Conservation (phyloP, 2,888 invertebrate genomes). For the Epinotia ramella region DNA sequence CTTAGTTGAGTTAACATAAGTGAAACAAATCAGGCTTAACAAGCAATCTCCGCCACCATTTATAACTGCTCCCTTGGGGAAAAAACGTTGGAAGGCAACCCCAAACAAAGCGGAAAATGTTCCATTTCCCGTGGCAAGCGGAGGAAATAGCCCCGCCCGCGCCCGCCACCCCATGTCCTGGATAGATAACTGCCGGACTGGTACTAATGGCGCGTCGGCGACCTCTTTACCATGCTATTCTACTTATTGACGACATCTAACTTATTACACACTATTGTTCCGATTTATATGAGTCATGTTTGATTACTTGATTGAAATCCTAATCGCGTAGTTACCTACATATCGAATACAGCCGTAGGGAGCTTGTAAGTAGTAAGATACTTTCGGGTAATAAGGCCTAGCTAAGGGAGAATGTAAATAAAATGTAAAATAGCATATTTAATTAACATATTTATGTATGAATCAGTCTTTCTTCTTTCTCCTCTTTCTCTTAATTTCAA, state of each 20-base stretch:
- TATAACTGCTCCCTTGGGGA: conserved; percentile 15
- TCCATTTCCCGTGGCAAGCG: conserved; percentile 40
- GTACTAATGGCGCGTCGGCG: conserved; percentile 42
- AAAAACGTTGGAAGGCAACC: conserved; percentile 25
- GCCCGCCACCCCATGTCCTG: conserved; percentile 52
- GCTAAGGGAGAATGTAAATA: too few species aligned
- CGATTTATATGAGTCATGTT: conserved; percentile 16
- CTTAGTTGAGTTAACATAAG: conserved; percentile 15
- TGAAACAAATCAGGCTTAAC: conserved; percentile 29
- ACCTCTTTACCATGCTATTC: conserved; percentile 47
- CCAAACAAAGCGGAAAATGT: conserved; percentile 43
- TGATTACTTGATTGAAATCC: conserved; percentile 30
- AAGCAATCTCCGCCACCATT: conserved; percentile 33
- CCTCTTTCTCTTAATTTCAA: too few species aligned
- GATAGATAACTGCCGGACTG: conserved; percentile 55
- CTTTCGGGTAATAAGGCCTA: too few species aligned
- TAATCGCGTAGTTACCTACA: background rate
- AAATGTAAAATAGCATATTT: too few species aligned
- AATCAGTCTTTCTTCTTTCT: too few species aligned
- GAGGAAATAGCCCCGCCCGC: conserved; percentile 52
- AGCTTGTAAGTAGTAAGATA: background rate
- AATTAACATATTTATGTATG: too few species aligned
- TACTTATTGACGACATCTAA: conserved; percentile 44
- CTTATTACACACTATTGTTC: conserved; percentile 20
- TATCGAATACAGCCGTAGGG: background rate